Base-by-base conservation (phyloP, 2,888 invertebrate species). In the Stictocephala bisonia region DNA sequence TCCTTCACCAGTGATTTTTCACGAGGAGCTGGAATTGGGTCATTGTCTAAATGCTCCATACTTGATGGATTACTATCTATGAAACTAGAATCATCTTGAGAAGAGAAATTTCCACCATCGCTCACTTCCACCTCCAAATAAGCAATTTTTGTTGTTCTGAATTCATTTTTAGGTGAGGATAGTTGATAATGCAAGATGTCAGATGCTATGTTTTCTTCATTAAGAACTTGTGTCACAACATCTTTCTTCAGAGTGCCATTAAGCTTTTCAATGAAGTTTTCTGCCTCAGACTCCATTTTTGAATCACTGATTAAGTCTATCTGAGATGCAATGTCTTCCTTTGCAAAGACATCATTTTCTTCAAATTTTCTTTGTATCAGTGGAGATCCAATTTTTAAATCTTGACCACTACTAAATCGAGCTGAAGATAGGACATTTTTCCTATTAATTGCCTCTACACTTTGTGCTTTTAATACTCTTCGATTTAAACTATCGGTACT, bases 381-480 rank as follows among this genome's bases (percentile, higher is more conserved):
- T 53, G 92, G 90, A 50, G 91, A 91, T 60, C 91, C 90, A 15
- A 88, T 86, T 80, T 91, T 91, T 71, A 90, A 86, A 83, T 93
- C 92, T 79, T 90, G 88, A 6, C 94, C 95, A 82, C 93, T 94
- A 80, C 94, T 89, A 82, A 93, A 93, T 84, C 93, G 92, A 0
- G 95, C 94, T 58, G 94, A 94, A 22, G 94, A 93, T 67, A 95
- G 85, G 78, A 95, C 94, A 82, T 94, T 95, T 84, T 94, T 92
- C 68, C 95, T 88, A 83, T 94, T 95, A 76, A 93, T 90, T 1
- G 93, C 93, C 83, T 94, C 94, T 48, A 93, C 91, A 80, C 92
- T 93, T 79, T 91, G 90, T 0, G 91, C 88, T 84, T 93, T 95
- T 67, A 94, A 86, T 78, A 94, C 88, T 78, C 93, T 87, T 67